Evolutionary conservation across 2,113 vertebrate genomes (phyloP).

Genomic region (Salvelinus fontinalis): DNA sequence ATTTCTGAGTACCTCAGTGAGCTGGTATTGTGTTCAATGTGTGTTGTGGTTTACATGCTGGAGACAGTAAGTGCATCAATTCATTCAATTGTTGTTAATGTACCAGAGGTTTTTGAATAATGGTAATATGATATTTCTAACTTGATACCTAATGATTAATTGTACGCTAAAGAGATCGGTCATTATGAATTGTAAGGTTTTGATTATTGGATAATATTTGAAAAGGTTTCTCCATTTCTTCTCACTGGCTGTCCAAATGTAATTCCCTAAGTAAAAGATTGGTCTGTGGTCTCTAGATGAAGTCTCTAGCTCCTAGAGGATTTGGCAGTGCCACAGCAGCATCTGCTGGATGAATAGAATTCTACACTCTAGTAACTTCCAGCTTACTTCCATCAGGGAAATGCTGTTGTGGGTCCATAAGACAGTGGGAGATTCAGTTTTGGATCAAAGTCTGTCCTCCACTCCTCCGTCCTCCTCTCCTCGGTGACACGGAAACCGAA

Average conservation of each 20-base stretch:
- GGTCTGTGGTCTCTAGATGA: not conserved
- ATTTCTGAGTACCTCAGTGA: conserved; percentile 57
- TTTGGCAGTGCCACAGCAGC: not conserved
- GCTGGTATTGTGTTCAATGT: conserved; percentile 87
- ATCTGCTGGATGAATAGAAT: not conserved
- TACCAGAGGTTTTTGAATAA: conserved; percentile 71
- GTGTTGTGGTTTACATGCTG: conserved; percentile 90
- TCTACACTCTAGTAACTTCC: not conserved
- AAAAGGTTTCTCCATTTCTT: not conserved
- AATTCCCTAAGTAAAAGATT: not conserved
- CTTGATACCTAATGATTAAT: conserved; percentile 72
- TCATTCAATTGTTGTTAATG: conserved; percentile 86
- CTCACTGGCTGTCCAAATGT: not conserved
- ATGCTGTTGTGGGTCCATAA: not conserved
- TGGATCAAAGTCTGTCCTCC: not conserved
- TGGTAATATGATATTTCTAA: conserved; percentile 78
- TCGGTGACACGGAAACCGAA: no score
- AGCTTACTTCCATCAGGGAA: not conserved
- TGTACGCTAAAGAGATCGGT: conserved; percentile 2
- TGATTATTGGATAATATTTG: not conserved
- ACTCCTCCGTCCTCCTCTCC: no score
- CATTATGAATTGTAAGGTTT: not conserved
- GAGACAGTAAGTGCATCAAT: conserved; percentile 79
- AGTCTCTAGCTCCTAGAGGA: not conserved
- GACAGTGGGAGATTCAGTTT: not conserved